Conservation (phyloP, 2,113 vertebrate genomes). For the Sisor rabdophorus region DNA sequence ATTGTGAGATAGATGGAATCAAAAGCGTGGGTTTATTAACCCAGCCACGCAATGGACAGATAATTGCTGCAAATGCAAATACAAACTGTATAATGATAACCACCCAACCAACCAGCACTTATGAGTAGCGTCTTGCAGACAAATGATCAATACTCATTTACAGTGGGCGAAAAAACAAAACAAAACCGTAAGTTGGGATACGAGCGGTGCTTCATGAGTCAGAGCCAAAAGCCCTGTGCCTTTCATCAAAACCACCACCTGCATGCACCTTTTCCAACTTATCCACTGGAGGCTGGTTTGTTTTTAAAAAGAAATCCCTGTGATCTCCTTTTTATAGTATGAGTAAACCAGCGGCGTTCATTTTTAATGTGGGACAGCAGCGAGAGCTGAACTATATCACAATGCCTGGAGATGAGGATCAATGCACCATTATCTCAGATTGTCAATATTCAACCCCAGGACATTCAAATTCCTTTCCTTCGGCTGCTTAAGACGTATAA, state of each 20-base stretch:
- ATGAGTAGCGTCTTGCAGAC: slow-evolving; percentile 42
- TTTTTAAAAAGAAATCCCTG: slow-evolving; percentile 27
- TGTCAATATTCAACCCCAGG: slow-evolving; percentile 46
- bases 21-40: slow-evolving; percentile 60
- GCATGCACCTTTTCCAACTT: slow-evolving; percentile 12
- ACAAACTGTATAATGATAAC: slow-evolving; percentile 55
- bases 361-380: slow-evolving; percentile 41
- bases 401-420: slow-evolving; percentile 42
- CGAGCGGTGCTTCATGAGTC: not conserved
- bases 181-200: not conserved
- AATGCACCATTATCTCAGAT: slow-evolving; percentile 49
- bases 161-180: not conserved
- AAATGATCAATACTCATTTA: slow-evolving; percentile 51
- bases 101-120: slow-evolving; percentile 49
- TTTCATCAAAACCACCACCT: slow-evolving; percentile 39
- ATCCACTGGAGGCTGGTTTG: slow-evolving; percentile 25
- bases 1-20: slow-evolving; percentile 48
- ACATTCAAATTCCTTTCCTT: slow-evolving; percentile 51
- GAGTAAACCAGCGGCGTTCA: slow-evolving; percentile 35
- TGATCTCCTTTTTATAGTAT: slow-evolving; percentile 27
- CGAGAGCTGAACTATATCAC: slow-evolving; percentile 37
- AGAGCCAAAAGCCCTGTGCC: not conserved
- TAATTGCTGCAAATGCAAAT: slow-evolving; percentile 54
- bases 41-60: slow-evolving; percentile 53
- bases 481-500: slow-evolving; percentile 44